These are phyloP conservation scores for Alaudala cheleensis DNA, from an alignment of 2,113 vertebrate species.

Conservation along the genomic window DNA sequence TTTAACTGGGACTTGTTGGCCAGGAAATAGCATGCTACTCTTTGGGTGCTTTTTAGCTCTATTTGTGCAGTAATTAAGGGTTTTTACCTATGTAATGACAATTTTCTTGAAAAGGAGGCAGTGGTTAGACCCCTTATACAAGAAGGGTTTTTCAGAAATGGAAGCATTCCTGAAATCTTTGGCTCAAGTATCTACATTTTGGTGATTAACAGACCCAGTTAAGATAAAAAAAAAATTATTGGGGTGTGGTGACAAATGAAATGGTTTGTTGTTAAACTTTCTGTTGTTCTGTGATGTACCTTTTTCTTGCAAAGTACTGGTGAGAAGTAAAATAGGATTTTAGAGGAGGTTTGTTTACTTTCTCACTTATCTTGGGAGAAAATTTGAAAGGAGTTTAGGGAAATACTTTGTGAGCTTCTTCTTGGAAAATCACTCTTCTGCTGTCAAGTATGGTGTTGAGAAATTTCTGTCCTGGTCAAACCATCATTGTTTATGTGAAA, in stretches of 20 bases:
- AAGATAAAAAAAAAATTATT: neutral
- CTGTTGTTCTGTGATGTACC: neutral
- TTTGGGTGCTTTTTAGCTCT: neutral
- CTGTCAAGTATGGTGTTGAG: neutral
- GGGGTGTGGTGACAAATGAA: neutral
- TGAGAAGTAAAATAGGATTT: neutral
- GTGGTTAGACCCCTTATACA: neutral
- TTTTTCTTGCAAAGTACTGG: neutral
- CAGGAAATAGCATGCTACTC: neutral
- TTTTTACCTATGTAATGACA: neutral
- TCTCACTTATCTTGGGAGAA: neutral
- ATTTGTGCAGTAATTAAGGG: neutral
- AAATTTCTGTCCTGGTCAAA: neutral
- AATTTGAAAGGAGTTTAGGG: neutral
- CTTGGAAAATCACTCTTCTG: neutral
- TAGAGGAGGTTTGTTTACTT: neutral
- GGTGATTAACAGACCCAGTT: neutral
- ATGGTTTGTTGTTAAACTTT: neutral
- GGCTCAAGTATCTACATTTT: neutral
- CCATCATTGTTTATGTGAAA: neutral
- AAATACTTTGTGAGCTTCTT: neutral
- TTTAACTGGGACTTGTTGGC: neutral
- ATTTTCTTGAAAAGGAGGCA: neutral
- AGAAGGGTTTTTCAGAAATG: neutral
- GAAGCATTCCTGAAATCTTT: neutral